A percentile compares a stretch with the other conserved stretches of the same genome.
Evolutionary conservation across 2,888 invertebrate species (phyloP).

Genomic region (Crematogaster levior): DNA sequence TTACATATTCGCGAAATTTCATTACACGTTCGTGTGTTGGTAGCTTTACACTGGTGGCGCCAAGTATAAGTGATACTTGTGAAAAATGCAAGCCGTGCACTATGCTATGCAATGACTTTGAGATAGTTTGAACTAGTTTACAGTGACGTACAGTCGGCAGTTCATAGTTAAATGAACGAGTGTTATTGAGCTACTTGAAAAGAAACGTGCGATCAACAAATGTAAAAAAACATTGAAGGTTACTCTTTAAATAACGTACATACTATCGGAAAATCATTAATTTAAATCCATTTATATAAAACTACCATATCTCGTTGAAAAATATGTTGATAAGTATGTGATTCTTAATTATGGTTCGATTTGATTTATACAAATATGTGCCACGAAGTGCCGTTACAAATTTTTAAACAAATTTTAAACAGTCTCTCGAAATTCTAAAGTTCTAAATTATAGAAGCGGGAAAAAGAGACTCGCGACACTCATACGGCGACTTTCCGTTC

Average conservation of each 20-base stretch:
- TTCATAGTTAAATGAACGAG: slow-evolving; percentile 33
- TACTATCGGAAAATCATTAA: slow-evolving; percentile 12
- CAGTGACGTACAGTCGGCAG: slow-evolving; percentile 12
- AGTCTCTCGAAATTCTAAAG: not conserved
- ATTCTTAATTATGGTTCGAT: not conserved
- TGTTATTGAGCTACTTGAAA: slow-evolving; percentile 31
- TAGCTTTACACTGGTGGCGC: slow-evolving; percentile 40
- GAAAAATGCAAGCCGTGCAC: slow-evolving; percentile 39
- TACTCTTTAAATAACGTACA: slow-evolving; percentile 23
- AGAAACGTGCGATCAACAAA: not conserved
- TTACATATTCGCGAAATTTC: slow-evolving; percentile 59
- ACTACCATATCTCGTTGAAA: not conserved
- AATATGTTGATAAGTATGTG: not conserved
- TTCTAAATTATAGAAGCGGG: not conserved
- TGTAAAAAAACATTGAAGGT: not conserved
- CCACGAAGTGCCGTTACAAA: not conserved
- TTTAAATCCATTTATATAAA: slow-evolving; percentile 9
- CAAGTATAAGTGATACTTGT: slow-evolving; percentile 29
- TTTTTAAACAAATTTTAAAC: not conserved
- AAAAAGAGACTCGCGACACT: not conserved
- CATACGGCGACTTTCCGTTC: not conserved
- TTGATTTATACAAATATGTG: not conserved
- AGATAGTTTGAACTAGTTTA: slow-evolving; percentile 48
- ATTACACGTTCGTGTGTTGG: slow-evolving; percentile 40
- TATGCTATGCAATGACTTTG: slow-evolving; percentile 48